Conservation (phyloP, 2,888 invertebrate genomes). For the Rhingia campestris region DNA sequence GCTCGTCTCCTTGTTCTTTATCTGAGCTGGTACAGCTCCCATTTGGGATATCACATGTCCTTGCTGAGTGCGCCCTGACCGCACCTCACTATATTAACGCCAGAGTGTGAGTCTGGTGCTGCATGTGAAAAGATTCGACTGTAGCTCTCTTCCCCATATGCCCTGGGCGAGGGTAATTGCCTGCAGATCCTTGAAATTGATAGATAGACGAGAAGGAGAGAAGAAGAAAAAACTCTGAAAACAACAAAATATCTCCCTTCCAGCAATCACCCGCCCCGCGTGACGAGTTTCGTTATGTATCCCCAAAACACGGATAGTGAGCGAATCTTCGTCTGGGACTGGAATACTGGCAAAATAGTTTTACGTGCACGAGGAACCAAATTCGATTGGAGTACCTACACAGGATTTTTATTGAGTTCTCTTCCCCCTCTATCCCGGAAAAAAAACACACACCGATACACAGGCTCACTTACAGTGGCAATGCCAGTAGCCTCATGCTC, state of each 20-base stretch:
- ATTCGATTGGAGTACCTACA: slow-evolving; percentile 59
- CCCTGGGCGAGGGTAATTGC: slow-evolving; percentile 51
- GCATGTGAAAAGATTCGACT: slow-evolving; percentile 38
- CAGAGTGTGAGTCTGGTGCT: slow-evolving; percentile 26
- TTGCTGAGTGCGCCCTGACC: slow-evolving; percentile 36
- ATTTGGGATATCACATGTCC: slow-evolving; percentile 35
- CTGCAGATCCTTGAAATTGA: slow-evolving; percentile 58
- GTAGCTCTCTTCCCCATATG: neutral
- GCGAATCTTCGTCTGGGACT: slow-evolving; percentile 30
- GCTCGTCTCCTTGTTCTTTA: slow-evolving; percentile 12
- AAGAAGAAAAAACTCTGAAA: slow-evolving; percentile 30
- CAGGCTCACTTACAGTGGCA: slow-evolving; percentile 7
- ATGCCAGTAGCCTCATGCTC: slow-evolving; percentile 9
- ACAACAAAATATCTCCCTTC: neutral
- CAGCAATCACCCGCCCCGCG: slow-evolving; percentile 20
- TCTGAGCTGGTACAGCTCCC: slow-evolving; percentile 9
- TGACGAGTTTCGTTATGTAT: slow-evolving; percentile 8
- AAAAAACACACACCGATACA: slow-evolving; percentile 21
- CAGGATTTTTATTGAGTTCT: slow-evolving; percentile 59
- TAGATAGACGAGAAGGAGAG: slow-evolving; percentile 25
- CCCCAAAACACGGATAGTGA: slow-evolving; percentile 29
- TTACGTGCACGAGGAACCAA: slow-evolving; percentile 65
- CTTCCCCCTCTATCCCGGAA: slow-evolving; percentile 9
- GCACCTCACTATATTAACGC: slow-evolving; percentile 36
- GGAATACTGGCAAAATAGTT: slow-evolving; percentile 59